These are phyloP conservation scores for Diaprepes abbreviatus DNA, from an alignment of 2,888 invertebrate species.

Conservation along the genomic window DNA sequence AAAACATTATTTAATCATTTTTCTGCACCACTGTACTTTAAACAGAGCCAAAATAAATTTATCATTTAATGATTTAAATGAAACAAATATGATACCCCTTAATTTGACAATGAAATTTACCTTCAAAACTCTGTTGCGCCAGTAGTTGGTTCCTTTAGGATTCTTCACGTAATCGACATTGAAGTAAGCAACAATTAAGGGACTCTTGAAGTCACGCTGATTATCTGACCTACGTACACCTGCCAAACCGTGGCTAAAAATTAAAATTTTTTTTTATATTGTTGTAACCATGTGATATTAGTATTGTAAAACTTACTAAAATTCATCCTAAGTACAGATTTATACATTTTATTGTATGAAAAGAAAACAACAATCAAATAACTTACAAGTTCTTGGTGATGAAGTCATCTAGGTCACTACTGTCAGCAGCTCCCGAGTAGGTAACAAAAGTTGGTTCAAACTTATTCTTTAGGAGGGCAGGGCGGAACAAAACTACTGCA, in stretches of 20 bases:
- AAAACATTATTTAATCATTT: no score
- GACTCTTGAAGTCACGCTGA: slow-evolving; percentile 87
- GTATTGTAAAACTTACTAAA: no score
- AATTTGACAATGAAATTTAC: slow-evolving; percentile 65
- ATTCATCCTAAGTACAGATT: no score
- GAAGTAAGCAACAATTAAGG: slow-evolving; percentile 93
- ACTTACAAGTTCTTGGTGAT: slow-evolving; percentile 90
- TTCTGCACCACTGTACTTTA: no score
- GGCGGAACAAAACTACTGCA: slow-evolving; percentile 89
- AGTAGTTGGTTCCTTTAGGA: slow-evolving; percentile 98
- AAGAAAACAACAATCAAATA: slow-evolving; percentile 18
- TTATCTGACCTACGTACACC: slow-evolving; percentile 92
- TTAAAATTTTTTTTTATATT: no score
- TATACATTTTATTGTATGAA: no score
- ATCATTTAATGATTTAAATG: no score
- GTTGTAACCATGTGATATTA: no score
- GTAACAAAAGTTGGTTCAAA: slow-evolving; percentile 86
- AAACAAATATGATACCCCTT: no score
- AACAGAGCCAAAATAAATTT: no score
- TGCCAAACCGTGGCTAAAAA: slow-evolving; percentile 82
- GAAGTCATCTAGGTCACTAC: slow-evolving; percentile 83
- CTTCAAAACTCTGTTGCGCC: slow-evolving; percentile 97
- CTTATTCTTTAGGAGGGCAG: slow-evolving; percentile 91
- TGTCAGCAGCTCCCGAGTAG: slow-evolving; percentile 80
- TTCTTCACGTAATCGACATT: slow-evolving; percentile 97